A percentile compares a stretch with the other conserved stretches of the same genome.
These are phyloP conservation scores for Diceros bicornis DNA, from an alignment of 2,797 vertebrate species.

Conservation along the genomic window DNA sequence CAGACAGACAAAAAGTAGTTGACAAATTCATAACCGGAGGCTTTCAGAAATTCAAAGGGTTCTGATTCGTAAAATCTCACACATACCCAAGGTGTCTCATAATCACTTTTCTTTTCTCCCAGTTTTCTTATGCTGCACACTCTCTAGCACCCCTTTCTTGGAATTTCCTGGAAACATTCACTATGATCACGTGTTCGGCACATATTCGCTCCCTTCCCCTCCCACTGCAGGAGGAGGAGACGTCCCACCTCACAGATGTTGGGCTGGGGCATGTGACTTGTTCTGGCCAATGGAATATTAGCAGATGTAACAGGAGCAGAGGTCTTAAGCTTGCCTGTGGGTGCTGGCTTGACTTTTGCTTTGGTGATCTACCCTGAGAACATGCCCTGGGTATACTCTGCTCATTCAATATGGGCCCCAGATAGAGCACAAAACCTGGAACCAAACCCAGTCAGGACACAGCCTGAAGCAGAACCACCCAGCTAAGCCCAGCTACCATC, in stretches of 20 bases:
- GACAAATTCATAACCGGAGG: not conserved
- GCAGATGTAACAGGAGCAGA: not conserved
- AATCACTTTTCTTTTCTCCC: not conserved
- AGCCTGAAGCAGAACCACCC: not conserved
- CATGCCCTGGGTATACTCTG: not conserved
- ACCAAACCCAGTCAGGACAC: not conserved
- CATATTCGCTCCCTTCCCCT: not conserved
- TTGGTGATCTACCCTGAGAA: not conserved
- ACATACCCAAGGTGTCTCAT: not conserved
- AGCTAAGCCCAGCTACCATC: not conserved
- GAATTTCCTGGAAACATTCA: not conserved
- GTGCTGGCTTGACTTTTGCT: not conserved
- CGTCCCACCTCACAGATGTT: not conserved
- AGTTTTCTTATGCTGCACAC: not conserved
- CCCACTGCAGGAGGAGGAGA: not conserved
- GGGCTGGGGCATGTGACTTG: not conserved
- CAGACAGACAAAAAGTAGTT: not conserved
- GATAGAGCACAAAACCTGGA: not conserved
- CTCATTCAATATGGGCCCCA: too few species aligned
- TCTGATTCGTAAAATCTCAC: not conserved
- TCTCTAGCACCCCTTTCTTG: not conserved
- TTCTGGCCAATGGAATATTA: not conserved
- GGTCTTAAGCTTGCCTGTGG: not conserved
- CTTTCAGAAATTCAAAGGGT: constrained; percentile 39
- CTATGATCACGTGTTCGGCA: not conserved